phyloP scores from a whole-genome alignment of 1,140 invertebrate genomes.

The Nixonia krombeini region DNA sequence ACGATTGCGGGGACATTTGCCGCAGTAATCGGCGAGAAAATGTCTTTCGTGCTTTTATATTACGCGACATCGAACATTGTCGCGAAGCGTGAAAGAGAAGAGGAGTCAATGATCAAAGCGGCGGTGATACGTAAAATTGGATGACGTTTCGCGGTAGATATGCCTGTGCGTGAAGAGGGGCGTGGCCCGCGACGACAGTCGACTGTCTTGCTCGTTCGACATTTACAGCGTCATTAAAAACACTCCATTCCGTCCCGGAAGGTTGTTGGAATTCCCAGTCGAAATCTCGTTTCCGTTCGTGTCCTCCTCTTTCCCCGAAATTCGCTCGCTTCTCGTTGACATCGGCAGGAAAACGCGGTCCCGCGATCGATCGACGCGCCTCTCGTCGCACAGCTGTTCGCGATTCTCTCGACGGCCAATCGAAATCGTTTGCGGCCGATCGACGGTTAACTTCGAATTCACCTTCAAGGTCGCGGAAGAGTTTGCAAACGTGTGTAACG shows the following conservation, averaged over 20 bases:
- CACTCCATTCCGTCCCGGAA: conserved; percentile 16
- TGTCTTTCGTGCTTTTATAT: too few species aligned
- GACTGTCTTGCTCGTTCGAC: conserved; percentile 1
- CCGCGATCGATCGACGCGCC: conserved; percentile 2
- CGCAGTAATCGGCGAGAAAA: too few species aligned
- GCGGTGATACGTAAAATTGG: conserved; percentile 6
- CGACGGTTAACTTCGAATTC: too few species aligned
- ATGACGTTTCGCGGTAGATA: conserved; percentile 17
- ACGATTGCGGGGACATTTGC: too few species aligned
- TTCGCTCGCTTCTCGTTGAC: conserved; percentile 12
- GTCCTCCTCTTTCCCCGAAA: conserved; percentile 10
- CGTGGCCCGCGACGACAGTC: conserved; percentile 12
- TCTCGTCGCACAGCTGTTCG: too few species aligned
- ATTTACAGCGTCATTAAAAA: conserved; percentile 37
- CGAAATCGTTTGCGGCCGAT: too few species aligned
- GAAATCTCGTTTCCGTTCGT: conserved; percentile 12
- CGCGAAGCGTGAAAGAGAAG: neutral
- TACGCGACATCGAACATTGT: too few species aligned
- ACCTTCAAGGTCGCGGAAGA: too few species aligned
- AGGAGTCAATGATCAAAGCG: neutral
- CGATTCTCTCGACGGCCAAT: too few species aligned
- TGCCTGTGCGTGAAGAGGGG: conserved; percentile 11
- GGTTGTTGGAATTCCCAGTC: conserved; percentile 8
- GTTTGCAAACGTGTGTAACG: too few species aligned
- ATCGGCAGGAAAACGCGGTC: conserved; percentile 21